These are phyloP conservation scores for Pteronotus mesoamericanus DNA, from an alignment of 2,797 vertebrate genomes.

Conservation along the genomic window DNA sequence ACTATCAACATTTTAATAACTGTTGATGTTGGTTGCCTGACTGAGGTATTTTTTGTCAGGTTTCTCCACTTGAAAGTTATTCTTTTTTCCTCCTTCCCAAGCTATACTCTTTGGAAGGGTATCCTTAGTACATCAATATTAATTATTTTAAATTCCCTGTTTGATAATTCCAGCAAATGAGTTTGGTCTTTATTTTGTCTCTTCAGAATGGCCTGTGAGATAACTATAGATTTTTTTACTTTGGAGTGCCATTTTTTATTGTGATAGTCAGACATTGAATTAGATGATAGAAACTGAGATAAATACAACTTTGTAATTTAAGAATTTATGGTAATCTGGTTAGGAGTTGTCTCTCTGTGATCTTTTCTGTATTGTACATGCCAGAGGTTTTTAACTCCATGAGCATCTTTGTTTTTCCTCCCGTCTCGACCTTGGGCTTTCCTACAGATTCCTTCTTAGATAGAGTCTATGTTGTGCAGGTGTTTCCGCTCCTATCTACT, in stretches of 20 bases:
- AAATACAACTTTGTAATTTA: background rate
- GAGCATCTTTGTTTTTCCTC: background rate
- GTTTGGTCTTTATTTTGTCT: background rate
- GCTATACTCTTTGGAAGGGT: background rate
- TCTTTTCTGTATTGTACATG: background rate
- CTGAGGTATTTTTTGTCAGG: no score
- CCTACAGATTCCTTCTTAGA: background rate
- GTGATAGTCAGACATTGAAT: background rate
- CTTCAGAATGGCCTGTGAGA: background rate
- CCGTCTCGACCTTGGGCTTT: background rate
- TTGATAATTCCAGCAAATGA: background rate
- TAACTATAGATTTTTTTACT: background rate
- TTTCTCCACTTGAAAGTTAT: background rate
- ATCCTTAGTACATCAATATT: background rate
- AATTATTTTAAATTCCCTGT: background rate
- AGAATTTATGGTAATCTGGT: background rate
- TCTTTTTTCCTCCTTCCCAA: background rate
- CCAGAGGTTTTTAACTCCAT: background rate
- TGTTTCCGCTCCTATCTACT: background rate
- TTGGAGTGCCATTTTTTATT: background rate
- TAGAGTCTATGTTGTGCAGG: accelerated
- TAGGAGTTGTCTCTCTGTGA: background rate
- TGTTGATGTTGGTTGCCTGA: background rate
- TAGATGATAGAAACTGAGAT: background rate
- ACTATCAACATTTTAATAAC: no score